Conservation (phyloP, 2,113 vertebrate genomes). For the Recurvirostra avosetta region DNA sequence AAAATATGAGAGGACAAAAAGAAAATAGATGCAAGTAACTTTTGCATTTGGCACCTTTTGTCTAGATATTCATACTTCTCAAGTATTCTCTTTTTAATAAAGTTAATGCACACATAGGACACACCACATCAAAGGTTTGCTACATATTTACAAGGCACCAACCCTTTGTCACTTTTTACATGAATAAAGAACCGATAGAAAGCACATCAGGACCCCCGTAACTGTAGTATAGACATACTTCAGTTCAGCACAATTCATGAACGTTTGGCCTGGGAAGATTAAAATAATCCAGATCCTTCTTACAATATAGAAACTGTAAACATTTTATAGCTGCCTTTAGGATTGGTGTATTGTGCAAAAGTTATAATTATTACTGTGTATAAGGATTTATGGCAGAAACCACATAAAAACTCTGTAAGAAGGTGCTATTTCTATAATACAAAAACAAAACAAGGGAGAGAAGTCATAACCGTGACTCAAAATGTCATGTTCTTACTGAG, state of each 20-base stretch:
- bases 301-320: slow-evolving; percentile 84
- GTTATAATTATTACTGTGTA: slow-evolving; percentile 81
- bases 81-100: slow-evolving; percentile 80
- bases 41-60: slow-evolving; percentile 82
- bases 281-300: slow-evolving; percentile 79
- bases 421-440: slow-evolving; percentile 80
- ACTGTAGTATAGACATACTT: slow-evolving; percentile 77
- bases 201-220: slow-evolving; percentile 66
- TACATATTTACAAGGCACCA: slow-evolving; percentile 87
- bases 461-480: slow-evolving; percentile 59
- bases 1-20: slow-evolving; percentile 73
- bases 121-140: slow-evolving; percentile 77
- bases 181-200: slow-evolving; percentile 72
- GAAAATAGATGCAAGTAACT: slow-evolving; percentile 77
- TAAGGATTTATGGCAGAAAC: slow-evolving; percentile 79
- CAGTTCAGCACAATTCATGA: slow-evolving; percentile 74
- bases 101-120: slow-evolving; percentile 80
- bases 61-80: slow-evolving; percentile 78
- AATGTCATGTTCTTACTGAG: slow-evolving; percentile 71
- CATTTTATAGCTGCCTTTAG: slow-evolving; percentile 94
- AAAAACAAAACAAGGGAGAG: slow-evolving; percentile 72
- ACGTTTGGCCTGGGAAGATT: slow-evolving; percentile 79
- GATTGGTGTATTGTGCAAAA: slow-evolving; percentile 95
- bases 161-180: slow-evolving; percentile 78
- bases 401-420: slow-evolving; percentile 82